These are phyloP conservation scores for Eucidaris tribuloides DNA, from an alignment of 35 echinoderm and acorn worm species.

Conservation along the genomic window DNA sequence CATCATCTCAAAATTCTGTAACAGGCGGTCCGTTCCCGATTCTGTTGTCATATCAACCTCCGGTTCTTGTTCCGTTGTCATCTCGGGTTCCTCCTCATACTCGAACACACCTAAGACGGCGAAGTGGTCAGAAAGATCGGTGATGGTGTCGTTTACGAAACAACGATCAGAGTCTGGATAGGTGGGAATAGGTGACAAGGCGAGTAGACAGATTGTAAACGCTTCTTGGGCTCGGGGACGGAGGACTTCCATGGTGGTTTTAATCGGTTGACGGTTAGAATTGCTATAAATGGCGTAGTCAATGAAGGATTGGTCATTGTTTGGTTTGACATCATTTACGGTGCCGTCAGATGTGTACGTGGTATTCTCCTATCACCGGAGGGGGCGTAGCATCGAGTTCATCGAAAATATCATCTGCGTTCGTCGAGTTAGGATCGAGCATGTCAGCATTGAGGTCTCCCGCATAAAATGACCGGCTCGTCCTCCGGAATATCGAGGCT, in stretches of 20 bases:
- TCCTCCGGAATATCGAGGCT: constrained; percentile 34
- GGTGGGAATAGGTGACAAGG: constrained; percentile 36
- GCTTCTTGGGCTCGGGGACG: background rate
- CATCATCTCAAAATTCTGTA: no score
- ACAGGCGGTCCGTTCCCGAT: no score
- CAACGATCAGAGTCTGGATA: constrained; percentile 50
- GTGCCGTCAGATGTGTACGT: constrained; percentile 52
- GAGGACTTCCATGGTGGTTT: constrained; percentile 30
- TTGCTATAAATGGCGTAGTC: constrained; percentile 56
- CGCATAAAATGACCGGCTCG: constrained; percentile 72
- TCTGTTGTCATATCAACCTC: no score
- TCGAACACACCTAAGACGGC: constrained; percentile 48
- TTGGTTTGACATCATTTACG: constrained; percentile 40
- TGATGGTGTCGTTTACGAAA: constrained; percentile 38
- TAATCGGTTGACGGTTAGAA: constrained; percentile 39
- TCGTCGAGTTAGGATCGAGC: background rate
- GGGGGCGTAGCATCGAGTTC: constrained; percentile 48
- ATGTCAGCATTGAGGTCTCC: constrained; percentile 68
- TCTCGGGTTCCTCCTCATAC: no score
- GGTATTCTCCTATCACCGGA: constrained; percentile 20
- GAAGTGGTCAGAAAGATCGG: constrained; percentile 66
- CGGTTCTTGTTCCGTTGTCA: no score
- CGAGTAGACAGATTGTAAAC: constrained; percentile 54
- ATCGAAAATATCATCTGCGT: constrained; percentile 34
- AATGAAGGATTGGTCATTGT: constrained; percentile 18